Percentiles rank a stretch among this genome's conserved stretches.
phyloP scores from a whole-genome alignment of 2,797 vertebrate genomes.

The Eutrigla gurnardus region DNA sequence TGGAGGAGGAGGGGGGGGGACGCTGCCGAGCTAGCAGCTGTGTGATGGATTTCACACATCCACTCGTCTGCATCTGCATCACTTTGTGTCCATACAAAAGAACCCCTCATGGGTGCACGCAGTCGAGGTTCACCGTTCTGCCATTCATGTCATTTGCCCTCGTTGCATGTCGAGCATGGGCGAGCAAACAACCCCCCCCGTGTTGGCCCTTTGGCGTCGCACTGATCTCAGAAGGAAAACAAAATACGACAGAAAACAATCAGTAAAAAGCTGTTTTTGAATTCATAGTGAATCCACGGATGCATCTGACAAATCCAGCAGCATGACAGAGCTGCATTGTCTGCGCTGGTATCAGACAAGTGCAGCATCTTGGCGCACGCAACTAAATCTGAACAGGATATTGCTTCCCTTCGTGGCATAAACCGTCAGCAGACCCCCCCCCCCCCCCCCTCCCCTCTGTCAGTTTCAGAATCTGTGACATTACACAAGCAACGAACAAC shows the following conservation, averaged over 20 bases:
- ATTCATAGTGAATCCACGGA: conserved; percentile 27
- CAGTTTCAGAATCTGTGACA: conserved; percentile 48
- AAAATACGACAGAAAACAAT: conserved; percentile 4
- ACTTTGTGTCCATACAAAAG: conserved; percentile 56
- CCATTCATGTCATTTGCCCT: conserved; percentile 61
- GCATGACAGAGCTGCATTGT: conserved; percentile 43
- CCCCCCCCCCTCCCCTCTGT: conserved; percentile 3
- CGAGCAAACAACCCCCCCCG: conserved; percentile 40
- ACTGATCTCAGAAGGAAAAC: conserved; percentile 25
- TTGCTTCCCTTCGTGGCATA: conserved; percentile 58
- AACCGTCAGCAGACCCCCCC: conserved; percentile 29
- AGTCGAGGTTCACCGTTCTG: conserved; percentile 43
- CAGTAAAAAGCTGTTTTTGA: conserved; percentile 16
- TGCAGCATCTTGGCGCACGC: conserved; percentile 46
- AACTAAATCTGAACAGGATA: conserved; percentile 58
- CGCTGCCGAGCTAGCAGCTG: conserved; percentile 62
- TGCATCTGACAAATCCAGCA: conserved; percentile 29
- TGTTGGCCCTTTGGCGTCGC: conserved; percentile 25
- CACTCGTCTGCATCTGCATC: conserved; percentile 51
- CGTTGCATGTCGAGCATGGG: conserved; percentile 40
- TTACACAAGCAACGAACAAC: conserved; percentile 65
- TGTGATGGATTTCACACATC: conserved; percentile 72
- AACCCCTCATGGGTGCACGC: conserved; percentile 35
- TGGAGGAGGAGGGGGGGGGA: neutral
- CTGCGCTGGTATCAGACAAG: conserved; percentile 44